Evolutionary conservation across 1,140 invertebrate genomes (phyloP), one percentile per base, ranked within the genome.

Genomic region (Drosophila eugracilis): DNA sequence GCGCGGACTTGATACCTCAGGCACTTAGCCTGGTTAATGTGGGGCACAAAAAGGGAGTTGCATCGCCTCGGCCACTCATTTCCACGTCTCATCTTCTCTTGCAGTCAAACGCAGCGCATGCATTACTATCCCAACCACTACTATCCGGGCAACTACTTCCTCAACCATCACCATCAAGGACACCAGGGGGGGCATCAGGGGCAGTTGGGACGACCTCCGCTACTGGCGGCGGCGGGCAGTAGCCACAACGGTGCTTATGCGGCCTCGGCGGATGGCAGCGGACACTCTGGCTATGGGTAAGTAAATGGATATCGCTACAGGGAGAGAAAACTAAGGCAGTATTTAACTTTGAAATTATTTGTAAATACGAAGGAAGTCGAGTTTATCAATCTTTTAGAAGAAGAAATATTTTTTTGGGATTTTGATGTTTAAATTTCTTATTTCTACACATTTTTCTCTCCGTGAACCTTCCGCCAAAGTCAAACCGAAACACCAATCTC

Each of bases 201-300:
- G 26, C 66, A 67, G 10, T 55, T 55, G 54, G 76, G 76, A 21
- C 60, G 65, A 49, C 78, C 77, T 0, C 9, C 48, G 21, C 41
- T 75, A 28, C 14, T 75, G 59, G 65, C 52, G 37, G 74, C 47
- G 2, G 79, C 52, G 2, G 79, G 49, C 4, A 86, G 76, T 44
- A 75, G 59, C 66, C 59, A 78, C 60, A 88, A 85, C 63, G 74
- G 79, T 53, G 79, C 74, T 65, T 90, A 78, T 47, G 52, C 76
- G 28, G 22, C 37, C 60, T 14, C 34, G 42, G 62, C 45, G 28
- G 21, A 65, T 19, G 39, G 50, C 24, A 73, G 72, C 62, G 86
- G 72, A 36, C 84, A 86, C 42, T 90, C 89, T 0, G 89, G 89
- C 48, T 90, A 90, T 48, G 84, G 89, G 89, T 90, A 78, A 89